These are phyloP conservation scores for Apus apus DNA, from an alignment of 2,113 vertebrate species.

Conservation along the genomic window DNA sequence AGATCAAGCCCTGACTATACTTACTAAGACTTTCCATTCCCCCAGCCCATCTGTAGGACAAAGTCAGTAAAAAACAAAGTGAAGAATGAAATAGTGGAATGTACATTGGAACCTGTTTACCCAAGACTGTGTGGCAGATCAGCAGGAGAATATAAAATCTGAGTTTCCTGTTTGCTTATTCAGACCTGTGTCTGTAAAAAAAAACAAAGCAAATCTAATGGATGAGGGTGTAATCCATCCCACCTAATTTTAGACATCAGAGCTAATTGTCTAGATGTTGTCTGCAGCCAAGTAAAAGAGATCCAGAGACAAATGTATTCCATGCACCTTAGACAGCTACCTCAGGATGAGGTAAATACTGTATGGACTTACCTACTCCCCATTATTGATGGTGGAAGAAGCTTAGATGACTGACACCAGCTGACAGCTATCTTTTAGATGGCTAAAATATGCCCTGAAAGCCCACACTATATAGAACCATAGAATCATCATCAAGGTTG, in stretches of 20 bases:
- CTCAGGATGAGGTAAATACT: not conserved
- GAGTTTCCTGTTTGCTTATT: not conserved
- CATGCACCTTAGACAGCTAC: not conserved
- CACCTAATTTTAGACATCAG: not conserved
- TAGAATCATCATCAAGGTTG: too few relatives aligned
- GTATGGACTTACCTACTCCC: not conserved
- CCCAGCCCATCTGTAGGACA: not conserved
- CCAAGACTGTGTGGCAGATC: not conserved
- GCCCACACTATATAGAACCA: not conserved
- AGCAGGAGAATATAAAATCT: not conserved
- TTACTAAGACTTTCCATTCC: not conserved
- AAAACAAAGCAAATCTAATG: accelerated
- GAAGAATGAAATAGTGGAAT: not conserved
- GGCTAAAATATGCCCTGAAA: not conserved
- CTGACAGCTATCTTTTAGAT: not conserved
- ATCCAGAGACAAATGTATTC: not conserved
- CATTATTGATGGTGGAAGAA: not conserved
- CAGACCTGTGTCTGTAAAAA: not conserved
- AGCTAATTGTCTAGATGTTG: not conserved
- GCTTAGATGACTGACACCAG: not conserved
- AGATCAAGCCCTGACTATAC: not conserved
- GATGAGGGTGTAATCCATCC: not conserved
- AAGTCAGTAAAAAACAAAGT: not conserved
- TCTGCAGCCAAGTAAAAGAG: not conserved
- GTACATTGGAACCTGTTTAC: not conserved